Base-by-base conservation (phyloP, 2,888 invertebrate genomes). In the Ormyrus rosae region DNA sequence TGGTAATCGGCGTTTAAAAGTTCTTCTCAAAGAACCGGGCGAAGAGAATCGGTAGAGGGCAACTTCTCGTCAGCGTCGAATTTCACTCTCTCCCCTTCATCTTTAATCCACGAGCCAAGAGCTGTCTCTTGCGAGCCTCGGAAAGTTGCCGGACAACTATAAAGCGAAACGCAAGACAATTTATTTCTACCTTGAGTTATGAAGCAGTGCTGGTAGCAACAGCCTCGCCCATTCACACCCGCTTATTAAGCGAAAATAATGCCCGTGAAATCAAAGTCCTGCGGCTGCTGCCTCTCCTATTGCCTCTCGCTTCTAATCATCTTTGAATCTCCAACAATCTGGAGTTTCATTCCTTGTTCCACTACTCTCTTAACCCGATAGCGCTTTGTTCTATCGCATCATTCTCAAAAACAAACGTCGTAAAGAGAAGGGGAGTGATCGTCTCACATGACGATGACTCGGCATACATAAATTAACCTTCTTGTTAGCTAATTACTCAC, bases 171-270 rank as follows among this genome's bases (percentile, higher is more conserved):
- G 85, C 83, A 80, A 84, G 81, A 85, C 85, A 85, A 88, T 85
- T 88, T 85, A 86, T 85, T 86, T 87, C 84, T 82, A 72, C 74
- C 72, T 76, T 69, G 82, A 86, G 85, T 86, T 88, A 85, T 85
- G 85, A 86, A 87, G 84, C 85, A 83, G 84, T 84, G 86, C 85
- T 84, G 87, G 85, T 86, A 85, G 85, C 84, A 73, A 70, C 19
- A 69, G 77, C 13, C 75, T 84, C 82, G 85, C 84, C 85, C 86
- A 86, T 87, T 88, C 87, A 85, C 86, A 85, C 87, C 83, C 83
- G 84, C 83, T 87, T 87, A 88, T 88, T 88, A 88, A 86, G 83
- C 84, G 82, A 84, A 86, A 86, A 86, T 87, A 84, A 86, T 86
- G 86, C 84, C 83, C 82, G 81, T 81, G 73, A 84, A 86, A 85